Conservation (phyloP, 1,140 invertebrate species). For the Pseudachorutes palmiensis region DNA sequence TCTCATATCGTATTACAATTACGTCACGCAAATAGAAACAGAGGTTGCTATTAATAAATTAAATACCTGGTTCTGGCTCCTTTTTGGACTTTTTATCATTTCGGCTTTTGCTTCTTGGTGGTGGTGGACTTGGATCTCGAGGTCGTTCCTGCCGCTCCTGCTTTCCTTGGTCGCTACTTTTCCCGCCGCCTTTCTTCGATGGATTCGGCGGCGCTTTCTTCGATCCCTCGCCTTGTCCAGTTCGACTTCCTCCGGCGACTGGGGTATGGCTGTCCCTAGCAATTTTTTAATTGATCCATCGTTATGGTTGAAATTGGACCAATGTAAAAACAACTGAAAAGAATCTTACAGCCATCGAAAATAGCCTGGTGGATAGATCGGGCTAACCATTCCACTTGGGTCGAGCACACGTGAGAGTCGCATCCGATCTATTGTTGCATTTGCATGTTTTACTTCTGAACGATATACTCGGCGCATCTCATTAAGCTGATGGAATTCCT, state of each 20-base stretch:
- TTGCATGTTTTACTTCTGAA: slow-evolving; percentile 38
- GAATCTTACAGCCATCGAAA: slow-evolving; percentile 32
- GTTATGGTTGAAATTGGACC: no score
- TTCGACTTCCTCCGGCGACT: slow-evolving; percentile 5
- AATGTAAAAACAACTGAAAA: background rate
- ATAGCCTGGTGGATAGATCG: slow-evolving; percentile 36
- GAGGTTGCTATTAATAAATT: no score
- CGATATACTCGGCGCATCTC: slow-evolving; percentile 38
- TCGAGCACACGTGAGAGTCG: slow-evolving; percentile 30
- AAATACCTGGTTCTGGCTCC: no score
- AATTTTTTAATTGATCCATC: no score
- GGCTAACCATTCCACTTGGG: slow-evolving; percentile 31
- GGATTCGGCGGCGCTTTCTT: slow-evolving; percentile 13
- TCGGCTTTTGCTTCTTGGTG: slow-evolving; percentile 29
- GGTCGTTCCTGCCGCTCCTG: no score
- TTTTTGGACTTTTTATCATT: slow-evolving; percentile 30
- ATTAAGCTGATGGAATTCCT: slow-evolving; percentile 40
- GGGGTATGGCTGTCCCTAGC: slow-evolving; percentile 28
- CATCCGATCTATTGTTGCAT: slow-evolving; percentile 36
- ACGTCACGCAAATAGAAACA: no score
- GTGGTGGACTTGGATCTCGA: slow-evolving; percentile 21
- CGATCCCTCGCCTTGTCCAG: background rate
- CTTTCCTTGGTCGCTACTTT: slow-evolving; percentile 10
- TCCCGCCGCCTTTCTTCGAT: slow-evolving; percentile 21
- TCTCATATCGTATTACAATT: no score